These are phyloP conservation scores for Salticus scenicus DNA, from an alignment of 2,888 invertebrate genomes.

Conservation along the genomic window DNA sequence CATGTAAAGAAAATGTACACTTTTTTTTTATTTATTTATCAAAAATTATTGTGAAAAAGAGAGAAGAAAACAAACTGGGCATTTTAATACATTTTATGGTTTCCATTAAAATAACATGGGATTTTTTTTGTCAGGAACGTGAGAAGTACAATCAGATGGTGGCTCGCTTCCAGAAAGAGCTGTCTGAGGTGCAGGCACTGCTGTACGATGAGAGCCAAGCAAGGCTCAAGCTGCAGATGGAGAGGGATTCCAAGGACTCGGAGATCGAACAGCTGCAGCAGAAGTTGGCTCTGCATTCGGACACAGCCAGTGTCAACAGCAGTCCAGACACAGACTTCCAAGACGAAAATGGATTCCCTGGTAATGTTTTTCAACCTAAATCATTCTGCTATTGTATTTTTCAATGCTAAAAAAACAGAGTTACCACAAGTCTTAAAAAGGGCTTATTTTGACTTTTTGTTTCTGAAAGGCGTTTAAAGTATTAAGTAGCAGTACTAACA, in stretches of 20 bases:
- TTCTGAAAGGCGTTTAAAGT: no score
- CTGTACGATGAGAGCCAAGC: slow-evolving; percentile 85
- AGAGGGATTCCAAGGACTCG: slow-evolving; percentile 95
- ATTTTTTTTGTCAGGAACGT: slow-evolving; percentile 82
- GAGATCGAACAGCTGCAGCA: slow-evolving; percentile 90
- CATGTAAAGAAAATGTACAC: no score
- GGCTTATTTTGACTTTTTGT: no score
- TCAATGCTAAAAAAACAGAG: no score
- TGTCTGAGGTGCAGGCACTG: slow-evolving; percentile 90
- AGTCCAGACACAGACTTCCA: slow-evolving; percentile 80
- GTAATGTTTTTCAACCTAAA: slow-evolving; percentile 48
- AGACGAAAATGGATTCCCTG: slow-evolving; percentile 63
- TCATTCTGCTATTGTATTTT: no score
- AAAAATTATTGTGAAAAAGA: no score
- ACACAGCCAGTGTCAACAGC: slow-evolving; percentile 93
- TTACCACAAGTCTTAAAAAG: no score
- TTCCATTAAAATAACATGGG: no score
- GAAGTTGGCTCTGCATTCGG: slow-evolving; percentile 86
- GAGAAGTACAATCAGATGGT: slow-evolving; percentile 94
- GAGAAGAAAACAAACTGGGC: no score
- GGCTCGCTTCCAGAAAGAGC: slow-evolving; percentile 87
- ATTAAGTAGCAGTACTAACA: no score
- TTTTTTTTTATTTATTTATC: no score
- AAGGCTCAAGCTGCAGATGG: slow-evolving; percentile 91
- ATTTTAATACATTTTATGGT: no score